Evolutionary conservation across 1,140 invertebrate species (phyloP), one percentile per base, ranked within the genome.

Genomic region (Drosophila obscura): DNA sequence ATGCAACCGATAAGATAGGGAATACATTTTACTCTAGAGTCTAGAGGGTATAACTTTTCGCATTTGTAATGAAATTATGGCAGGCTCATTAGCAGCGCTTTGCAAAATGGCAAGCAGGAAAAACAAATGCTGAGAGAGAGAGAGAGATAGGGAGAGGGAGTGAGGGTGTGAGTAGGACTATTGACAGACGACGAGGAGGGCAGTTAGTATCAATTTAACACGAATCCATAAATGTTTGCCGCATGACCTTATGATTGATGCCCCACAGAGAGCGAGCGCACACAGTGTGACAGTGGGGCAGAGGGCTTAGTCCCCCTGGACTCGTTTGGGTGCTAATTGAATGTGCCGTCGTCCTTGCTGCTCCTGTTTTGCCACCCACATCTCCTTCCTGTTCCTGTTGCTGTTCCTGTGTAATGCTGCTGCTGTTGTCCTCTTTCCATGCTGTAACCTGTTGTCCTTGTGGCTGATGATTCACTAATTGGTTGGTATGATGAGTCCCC

Each of bases 161-260:
- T 2, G 19, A 8, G 19, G 5, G 7, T 9, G 35, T n/a, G 11
- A 22, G 41, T 53, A 58, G 49, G 59, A 52, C 48, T 82, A 82
- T 87, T 82, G 82, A 87, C 71, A 77, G 43, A 65, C 63, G 51
- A 24, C 35, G 35, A 13, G 22, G 22, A 3, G 39, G 67, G 66
- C 79, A 82, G 67, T 87, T 69, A 76, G 66, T 88, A 73, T 79
- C 78, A 82, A 88, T 87, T 88, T 87, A 87, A 88, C 61, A 76
- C 56, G 56, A 77, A 60, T 79, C 80, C 62, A 73, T 73, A 60
- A 64, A 64, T 76, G 65, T 73, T 69, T 35, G 41, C 9, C 41
- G 41, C 41, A 45, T 56, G 59, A 45, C 55, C 62, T 57, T 60
- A 87, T 87, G 82, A 87, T 87, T 88, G 85, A 87, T 87, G 78